phyloP scores from a whole-genome alignment of 2,113 vertebrate species.

The Anhinga rufa region DNA sequence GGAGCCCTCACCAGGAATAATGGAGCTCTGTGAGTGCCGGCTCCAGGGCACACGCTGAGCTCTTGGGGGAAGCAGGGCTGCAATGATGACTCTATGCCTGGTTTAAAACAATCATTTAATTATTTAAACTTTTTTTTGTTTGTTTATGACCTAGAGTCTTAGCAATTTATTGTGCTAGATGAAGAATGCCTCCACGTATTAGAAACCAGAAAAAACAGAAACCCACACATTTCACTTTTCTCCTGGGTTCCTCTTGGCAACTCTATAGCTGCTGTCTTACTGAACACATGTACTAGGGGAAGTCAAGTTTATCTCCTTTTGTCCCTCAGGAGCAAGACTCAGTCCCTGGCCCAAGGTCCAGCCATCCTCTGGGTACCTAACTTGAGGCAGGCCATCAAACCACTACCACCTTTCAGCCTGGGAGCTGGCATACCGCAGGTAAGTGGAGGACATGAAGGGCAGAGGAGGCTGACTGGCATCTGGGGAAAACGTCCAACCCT shows the following conservation, averaged over 20 bases:
- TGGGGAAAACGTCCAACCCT: background rate
- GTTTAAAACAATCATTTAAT: background rate
- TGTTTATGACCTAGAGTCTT: background rate
- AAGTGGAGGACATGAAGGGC: background rate
- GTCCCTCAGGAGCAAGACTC: background rate
- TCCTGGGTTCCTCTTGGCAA: background rate
- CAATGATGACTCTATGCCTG: background rate
- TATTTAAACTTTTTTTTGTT: background rate
- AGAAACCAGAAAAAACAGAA: background rate
- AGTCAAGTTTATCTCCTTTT: background rate
- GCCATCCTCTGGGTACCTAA: too few relatives aligned
- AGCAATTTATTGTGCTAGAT: background rate
- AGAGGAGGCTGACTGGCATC: background rate
- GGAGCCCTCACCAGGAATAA: background rate
- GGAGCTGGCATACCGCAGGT: background rate
- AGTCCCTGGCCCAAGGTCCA: background rate
- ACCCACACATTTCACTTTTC: background rate
- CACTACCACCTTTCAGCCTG: background rate
- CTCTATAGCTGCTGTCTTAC: background rate
- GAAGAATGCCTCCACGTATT: background rate
- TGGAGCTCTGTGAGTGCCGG: rapidly evolving
- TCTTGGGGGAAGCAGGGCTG: background rate
- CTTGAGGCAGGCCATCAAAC: background rate
- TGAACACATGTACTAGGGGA: background rate
- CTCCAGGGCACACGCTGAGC: background rate